A percentile compares a stretch with the other conserved stretches of the same genome.
Conservation (phyloP, 2,113 vertebrate genomes). For the Cettia cetti region DNA sequence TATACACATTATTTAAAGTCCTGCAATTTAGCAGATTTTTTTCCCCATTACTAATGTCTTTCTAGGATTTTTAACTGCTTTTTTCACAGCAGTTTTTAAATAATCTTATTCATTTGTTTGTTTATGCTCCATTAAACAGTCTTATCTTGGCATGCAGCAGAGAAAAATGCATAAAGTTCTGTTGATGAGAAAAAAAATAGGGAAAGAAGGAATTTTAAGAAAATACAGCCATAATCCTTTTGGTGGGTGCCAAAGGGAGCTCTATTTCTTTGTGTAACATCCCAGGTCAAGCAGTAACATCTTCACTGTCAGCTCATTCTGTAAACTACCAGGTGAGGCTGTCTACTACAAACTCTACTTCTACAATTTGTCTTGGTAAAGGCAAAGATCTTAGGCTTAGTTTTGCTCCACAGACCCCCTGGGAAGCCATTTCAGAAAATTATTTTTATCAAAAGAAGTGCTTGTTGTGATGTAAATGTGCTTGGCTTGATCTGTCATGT, state of each 20-base stretch:
- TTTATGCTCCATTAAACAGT: neutral
- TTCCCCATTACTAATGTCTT: neutral
- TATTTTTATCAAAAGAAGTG: neutral
- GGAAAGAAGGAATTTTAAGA: neutral
- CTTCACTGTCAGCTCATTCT: neutral
- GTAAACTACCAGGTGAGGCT: neutral
- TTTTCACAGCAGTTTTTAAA: neutral
- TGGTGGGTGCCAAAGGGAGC: neutral
- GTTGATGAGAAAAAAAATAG: neutral
- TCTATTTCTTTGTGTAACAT: neutral
- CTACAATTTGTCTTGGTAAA: neutral
- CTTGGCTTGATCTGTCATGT: neutral
- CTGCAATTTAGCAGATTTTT: neutral
- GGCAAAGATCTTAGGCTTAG: neutral
- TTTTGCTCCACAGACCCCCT: neutral
- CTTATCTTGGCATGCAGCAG: neutral
- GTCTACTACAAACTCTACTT: neutral
- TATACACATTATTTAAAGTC: neutral
- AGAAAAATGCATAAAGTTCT: neutral
- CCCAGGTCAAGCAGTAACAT: neutral
- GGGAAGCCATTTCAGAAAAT: neutral
- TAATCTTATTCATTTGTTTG: neutral
- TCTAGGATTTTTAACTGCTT: neutral
- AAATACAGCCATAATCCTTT: neutral
- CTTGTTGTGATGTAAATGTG: slow-evolving; percentile 2